Evolutionary conservation across 2,888 invertebrate genomes (phyloP).

Genomic region (Xestia rhomboidea): DNA sequence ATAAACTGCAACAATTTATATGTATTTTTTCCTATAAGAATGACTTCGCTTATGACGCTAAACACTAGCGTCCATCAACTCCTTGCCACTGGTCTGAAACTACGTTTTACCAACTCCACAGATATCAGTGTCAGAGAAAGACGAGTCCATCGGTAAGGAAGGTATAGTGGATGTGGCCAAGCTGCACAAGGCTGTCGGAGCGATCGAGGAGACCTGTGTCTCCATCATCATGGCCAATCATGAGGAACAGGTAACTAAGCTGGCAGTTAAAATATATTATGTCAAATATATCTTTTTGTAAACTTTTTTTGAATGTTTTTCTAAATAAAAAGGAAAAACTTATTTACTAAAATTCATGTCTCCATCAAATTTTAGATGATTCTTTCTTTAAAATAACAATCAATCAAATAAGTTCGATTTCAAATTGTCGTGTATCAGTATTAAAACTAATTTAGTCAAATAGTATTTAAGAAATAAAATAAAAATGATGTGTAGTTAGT

Average conservation of each 20-base stretch:
- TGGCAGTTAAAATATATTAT: too few species aligned
- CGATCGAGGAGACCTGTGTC: conserved; percentile 76
- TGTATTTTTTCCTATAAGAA: too few species aligned
- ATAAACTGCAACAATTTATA: too few species aligned
- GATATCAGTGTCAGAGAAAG: conserved; percentile 78
- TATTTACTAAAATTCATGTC: too few species aligned
- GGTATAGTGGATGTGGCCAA: conserved; percentile 78
- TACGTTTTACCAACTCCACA: conserved; percentile 55
- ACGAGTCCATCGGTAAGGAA: conserved; percentile 71
- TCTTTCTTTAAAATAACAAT: neutral
- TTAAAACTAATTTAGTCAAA: neutral
- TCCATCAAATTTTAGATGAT: too few species aligned
- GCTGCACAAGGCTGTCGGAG: conserved; percentile 69
- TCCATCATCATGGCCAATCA: conserved; percentile 71
- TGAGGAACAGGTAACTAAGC: conserved; percentile 73
- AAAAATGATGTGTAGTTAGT: neutral
- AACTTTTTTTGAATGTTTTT: too few species aligned
- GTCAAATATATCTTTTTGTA: too few species aligned
- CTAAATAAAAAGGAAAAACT: too few species aligned
- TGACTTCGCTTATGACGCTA: too few species aligned
- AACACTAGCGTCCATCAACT: neutral
- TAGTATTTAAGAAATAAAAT: neutral
- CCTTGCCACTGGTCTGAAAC: neutral
- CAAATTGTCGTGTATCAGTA: neutral
- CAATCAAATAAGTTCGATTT: neutral